phyloP scores from a whole-genome alignment of 2,113 vertebrate species.

The Platycercus adscitus region DNA sequence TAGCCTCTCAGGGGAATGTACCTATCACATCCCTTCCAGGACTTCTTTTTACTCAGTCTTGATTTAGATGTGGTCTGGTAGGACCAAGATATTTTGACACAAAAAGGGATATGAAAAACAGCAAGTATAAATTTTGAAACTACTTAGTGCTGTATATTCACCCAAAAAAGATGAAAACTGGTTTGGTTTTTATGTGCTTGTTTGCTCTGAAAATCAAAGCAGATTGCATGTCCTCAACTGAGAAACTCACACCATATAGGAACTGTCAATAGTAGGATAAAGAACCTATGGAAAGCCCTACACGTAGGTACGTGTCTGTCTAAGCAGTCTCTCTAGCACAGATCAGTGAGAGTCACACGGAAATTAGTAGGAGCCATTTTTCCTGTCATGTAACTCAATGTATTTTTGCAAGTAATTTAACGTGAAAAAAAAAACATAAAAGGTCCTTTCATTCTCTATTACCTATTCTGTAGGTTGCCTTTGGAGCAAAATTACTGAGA shows the following conservation, averaged over 20 bases:
- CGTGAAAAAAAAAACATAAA: background rate
- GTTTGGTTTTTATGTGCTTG: background rate
- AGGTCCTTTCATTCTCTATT: background rate
- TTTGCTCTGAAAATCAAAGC: background rate
- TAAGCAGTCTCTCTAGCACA: background rate
- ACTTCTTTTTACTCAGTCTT: background rate
- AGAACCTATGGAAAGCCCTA: background rate
- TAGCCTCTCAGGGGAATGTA: background rate
- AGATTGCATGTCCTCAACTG: background rate
- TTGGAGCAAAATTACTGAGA: background rate
- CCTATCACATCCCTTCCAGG: background rate
- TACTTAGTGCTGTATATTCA: background rate
- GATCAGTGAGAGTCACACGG: background rate
- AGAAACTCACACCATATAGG: background rate
- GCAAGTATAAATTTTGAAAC: background rate
- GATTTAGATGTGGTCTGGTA: background rate
- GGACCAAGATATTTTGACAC: background rate
- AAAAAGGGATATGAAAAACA: background rate
- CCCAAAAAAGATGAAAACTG: background rate
- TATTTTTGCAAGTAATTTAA: conserved; percentile 12
- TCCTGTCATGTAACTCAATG: background rate
- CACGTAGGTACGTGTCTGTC: background rate
- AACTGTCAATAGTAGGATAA: background rate
- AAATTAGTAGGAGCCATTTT: background rate
- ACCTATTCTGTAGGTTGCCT: background rate